Evolutionary conservation across 2,797 vertebrate species (phyloP).

Genomic region (Arrhamphus sclerolepis): DNA sequence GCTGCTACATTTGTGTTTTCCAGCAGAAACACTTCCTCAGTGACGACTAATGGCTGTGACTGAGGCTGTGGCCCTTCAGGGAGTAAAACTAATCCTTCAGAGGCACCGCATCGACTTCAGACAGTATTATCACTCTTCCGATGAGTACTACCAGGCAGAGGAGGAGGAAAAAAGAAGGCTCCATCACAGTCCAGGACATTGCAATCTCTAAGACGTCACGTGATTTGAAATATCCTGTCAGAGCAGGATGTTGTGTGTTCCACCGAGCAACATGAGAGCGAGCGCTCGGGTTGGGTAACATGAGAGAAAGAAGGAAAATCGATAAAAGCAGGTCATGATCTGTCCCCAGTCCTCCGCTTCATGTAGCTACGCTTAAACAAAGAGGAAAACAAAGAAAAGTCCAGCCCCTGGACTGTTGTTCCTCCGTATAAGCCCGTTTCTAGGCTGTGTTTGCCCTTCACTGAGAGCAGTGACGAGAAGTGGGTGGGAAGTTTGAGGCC

Average conservation of each 20-base stretch:
- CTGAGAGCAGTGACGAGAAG: slow-evolving; percentile 42
- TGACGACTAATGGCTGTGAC: slow-evolving; percentile 14
- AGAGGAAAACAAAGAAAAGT: slow-evolving; percentile 54
- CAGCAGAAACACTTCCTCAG: background rate
- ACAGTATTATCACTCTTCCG: slow-evolving; percentile 23
- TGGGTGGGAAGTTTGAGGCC: slow-evolving; percentile 46
- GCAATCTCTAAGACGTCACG: slow-evolving; percentile 22
- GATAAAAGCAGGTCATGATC: slow-evolving; percentile 40
- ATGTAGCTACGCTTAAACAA: slow-evolving; percentile 51
- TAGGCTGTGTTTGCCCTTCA: slow-evolving; percentile 48
- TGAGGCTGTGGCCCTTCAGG: background rate
- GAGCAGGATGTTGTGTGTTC: slow-evolving; percentile 8
- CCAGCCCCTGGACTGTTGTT: slow-evolving; percentile 43
- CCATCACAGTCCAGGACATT: slow-evolving; percentile 5
- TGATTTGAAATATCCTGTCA: slow-evolving; percentile 32
- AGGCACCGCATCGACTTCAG: slow-evolving; percentile 11
- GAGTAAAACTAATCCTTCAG: slow-evolving; percentile 3
- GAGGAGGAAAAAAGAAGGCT: slow-evolving; percentile 24
- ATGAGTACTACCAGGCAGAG: slow-evolving; percentile 4
- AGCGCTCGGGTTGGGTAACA: slow-evolving; percentile 46
- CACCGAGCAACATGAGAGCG: slow-evolving; percentile 39
- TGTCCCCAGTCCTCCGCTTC: slow-evolving; percentile 19
- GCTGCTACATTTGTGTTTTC: too few species aligned
- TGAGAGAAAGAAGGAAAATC: slow-evolving; percentile 41
- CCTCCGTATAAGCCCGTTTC: slow-evolving; percentile 54